phyloP scores from a whole-genome alignment of 1,140 invertebrate genomes.

The Calephelis virginiensis region DNA sequence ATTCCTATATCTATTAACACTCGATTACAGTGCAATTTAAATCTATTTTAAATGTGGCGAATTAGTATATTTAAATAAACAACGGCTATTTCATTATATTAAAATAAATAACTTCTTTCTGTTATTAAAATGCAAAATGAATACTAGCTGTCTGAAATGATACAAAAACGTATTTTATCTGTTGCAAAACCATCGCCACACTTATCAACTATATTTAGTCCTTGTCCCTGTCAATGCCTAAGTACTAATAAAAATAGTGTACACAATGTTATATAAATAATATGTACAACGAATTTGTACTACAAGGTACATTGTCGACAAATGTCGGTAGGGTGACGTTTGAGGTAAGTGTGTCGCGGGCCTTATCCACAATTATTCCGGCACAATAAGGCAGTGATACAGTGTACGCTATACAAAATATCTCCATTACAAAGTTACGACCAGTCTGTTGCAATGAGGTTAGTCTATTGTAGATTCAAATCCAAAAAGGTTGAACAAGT shows the following conservation, averaged over 20 bases:
- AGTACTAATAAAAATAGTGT: constrained; percentile 28
- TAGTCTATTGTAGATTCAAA: constrained; percentile 77
- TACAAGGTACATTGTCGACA: constrained; percentile 27
- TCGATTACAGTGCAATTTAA: constrained; percentile 19
- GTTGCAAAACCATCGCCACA: constrained; percentile 12
- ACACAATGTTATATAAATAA: constrained; percentile 32
- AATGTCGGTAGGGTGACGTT: constrained; percentile 22
- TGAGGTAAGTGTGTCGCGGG: constrained; percentile 35
- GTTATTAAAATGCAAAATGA: constrained; percentile 12
- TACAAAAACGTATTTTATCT: constrained; percentile 13
- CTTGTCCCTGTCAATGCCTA: constrained; percentile 29
- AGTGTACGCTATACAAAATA: constrained; percentile 77
- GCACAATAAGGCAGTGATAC: constrained; percentile 77
- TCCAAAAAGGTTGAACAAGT: constrained; percentile 75
- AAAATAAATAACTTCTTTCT: constrained; percentile 9
- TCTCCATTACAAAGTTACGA: constrained; percentile 71
- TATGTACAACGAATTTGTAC: constrained; percentile 29
- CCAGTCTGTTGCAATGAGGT: constrained; percentile 76
- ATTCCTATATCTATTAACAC: constrained; percentile 23
- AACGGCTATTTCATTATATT: constrained; percentile 8
- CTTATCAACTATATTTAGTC: constrained; percentile 21
- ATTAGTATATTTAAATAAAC: constrained; percentile 10
- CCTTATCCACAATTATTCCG: constrained; percentile 59
- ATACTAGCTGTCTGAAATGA: constrained; percentile 2
- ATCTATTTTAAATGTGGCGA: constrained; percentile 14